phyloP scores from a whole-genome alignment of 2,113 vertebrate species.

The Chionomys nivalis region DNA sequence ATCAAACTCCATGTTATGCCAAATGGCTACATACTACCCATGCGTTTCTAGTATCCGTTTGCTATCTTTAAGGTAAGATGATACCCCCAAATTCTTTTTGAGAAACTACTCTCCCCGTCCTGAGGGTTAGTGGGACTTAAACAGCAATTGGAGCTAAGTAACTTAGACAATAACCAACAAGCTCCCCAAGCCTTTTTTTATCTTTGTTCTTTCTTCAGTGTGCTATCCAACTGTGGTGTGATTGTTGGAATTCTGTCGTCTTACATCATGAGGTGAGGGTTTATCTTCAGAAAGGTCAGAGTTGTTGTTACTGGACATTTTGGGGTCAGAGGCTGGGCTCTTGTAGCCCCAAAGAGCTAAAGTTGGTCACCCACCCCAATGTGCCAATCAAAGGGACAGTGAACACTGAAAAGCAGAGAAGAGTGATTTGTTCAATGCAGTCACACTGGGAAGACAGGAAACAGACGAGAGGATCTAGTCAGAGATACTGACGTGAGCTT shows the following conservation, averaged over 20 bases:
- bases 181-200: not conserved
- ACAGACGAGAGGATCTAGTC: too few relatives aligned
- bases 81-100: not conserved
- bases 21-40: not conserved
- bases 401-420: not conserved
- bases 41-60: not conserved
- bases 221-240: not conserved
- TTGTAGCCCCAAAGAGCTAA: not conserved
- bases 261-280: not conserved
- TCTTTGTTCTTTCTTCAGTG: not conserved
- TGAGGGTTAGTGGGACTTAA: not conserved
- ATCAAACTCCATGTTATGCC: not conserved
- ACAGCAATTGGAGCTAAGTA: not conserved
- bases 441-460: not conserved
- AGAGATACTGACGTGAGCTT: not conserved
- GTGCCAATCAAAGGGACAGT: not conserved
- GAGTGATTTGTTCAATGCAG: not conserved
- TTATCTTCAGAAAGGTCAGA: not conserved
- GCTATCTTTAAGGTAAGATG: slow-evolving; percentile 21
- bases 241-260: not conserved
- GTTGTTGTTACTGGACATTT: not conserved
- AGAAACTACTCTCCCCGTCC: not conserved
- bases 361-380: not conserved
- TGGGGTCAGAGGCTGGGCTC: not conserved
- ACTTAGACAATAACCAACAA: not conserved